A percentile compares a stretch with the other conserved stretches of the same genome.
Conservation (phyloP, 1,140 invertebrate genomes). For the Lepidurus arcticus region DNA sequence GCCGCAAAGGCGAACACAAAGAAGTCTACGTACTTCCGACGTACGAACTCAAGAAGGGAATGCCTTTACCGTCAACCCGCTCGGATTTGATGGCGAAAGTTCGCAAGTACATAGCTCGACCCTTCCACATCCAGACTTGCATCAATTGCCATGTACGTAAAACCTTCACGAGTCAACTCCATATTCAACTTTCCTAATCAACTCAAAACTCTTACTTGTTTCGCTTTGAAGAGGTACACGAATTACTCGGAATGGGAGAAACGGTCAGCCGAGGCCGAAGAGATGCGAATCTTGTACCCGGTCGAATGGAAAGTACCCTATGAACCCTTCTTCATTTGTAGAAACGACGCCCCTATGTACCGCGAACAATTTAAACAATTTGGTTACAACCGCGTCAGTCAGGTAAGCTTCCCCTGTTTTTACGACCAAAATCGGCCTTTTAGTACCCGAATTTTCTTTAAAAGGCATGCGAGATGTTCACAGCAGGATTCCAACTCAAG, state of each 20-base stretch:
- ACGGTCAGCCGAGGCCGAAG: not conserved
- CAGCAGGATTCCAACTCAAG: not conserved
- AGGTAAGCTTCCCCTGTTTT: not conserved
- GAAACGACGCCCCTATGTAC: not conserved
- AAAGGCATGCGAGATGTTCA: not conserved
- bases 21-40: slow-evolving; percentile 15
- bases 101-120: slow-evolving; percentile 45
- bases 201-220: not conserved
- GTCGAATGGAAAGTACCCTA: not conserved
- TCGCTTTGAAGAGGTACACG: not conserved
- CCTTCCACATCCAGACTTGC: slow-evolving; percentile 56
- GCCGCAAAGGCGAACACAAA: not conserved
- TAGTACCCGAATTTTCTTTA: not conserved
- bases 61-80: slow-evolving; percentile 47
- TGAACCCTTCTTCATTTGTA: slow-evolving; percentile 12
- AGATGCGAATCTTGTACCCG: not conserved
- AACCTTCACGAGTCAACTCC: too few species aligned
- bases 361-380: not conserved
- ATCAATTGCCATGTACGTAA: slow-evolving; percentile 51
- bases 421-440: too few species aligned
- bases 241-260: not conserved
- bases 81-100: slow-evolving; percentile 46
- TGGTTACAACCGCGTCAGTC: slow-evolving; percentile 1
- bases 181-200: too few species aligned
- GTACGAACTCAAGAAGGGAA: slow-evolving; percentile 49